Conservation (phyloP, 92 coral and sea anemone genomes). For the Siderastrea radians region DNA sequence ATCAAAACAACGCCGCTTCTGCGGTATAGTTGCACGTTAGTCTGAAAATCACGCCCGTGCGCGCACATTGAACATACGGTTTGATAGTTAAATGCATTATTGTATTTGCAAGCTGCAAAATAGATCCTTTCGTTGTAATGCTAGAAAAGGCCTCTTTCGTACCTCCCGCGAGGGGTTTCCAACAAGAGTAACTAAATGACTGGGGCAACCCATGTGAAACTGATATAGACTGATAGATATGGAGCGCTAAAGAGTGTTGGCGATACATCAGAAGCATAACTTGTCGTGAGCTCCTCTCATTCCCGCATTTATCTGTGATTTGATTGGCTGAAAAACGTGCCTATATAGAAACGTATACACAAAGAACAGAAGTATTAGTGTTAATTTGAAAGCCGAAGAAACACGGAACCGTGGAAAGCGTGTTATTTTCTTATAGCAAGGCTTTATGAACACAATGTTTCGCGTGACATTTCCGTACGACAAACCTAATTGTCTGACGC, state of each 20-base stretch:
- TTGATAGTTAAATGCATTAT: slow-evolving; percentile 2
- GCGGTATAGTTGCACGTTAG: not conserved
- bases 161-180: slow-evolving; percentile 16
- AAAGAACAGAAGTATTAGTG: too few species aligned
- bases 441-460: not conserved
- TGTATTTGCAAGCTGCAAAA: not conserved
- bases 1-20: not conserved
- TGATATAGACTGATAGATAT: too few species aligned
- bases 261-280: too few species aligned
- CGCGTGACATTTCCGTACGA: not conserved
- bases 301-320: too few species aligned
- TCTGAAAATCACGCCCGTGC: slow-evolving; percentile 3
- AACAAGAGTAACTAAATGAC: not conserved
- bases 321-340: too few species aligned
- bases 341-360: too few species aligned
- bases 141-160: too few species aligned
- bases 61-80: not conserved
- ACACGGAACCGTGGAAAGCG: not conserved
- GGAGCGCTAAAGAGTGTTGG: too few species aligned
- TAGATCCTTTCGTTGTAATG: not conserved
- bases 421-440: not conserved
- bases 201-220: too few species aligned
- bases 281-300: too few species aligned
- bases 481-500: not conserved
- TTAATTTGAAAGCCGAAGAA: not conserved